These are phyloP conservation scores for Hylia prasina DNA, from an alignment of 2,113 vertebrate species.

Conservation along the genomic window DNA sequence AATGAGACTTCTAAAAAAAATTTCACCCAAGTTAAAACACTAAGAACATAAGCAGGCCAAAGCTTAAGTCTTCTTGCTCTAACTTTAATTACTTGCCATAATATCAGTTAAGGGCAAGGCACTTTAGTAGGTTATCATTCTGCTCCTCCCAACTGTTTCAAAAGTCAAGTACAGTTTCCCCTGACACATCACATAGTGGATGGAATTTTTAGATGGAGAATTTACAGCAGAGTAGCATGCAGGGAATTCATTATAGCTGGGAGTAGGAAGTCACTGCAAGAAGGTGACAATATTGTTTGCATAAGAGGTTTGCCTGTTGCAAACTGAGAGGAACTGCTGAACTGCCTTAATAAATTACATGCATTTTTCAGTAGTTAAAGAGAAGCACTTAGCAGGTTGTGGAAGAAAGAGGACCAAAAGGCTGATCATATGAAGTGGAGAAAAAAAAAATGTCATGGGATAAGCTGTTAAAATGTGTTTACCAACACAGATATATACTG, in stretches of 20 bases:
- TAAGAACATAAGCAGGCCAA: background rate
- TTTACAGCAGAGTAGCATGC: slow-evolving; percentile 6
- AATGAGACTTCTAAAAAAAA: background rate
- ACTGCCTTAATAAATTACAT: background rate
- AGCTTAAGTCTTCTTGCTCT: slow-evolving; percentile 7
- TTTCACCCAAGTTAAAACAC: background rate
- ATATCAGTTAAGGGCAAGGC: slow-evolving; percentile 41
- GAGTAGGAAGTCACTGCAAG: background rate
- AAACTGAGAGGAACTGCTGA: background rate
- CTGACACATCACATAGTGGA: background rate
- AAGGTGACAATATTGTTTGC: background rate
- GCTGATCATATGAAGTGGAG: background rate
- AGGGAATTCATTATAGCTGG: slow-evolving; percentile 17
- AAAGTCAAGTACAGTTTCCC: slow-evolving; percentile 39
- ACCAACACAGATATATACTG: background rate
- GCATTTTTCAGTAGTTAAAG: background rate
- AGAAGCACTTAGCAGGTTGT: background rate
- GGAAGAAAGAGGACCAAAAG: background rate
- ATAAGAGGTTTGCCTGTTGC: background rate
- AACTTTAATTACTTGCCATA: slow-evolving; percentile 44
- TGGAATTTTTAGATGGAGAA: slow-evolving; percentile 15
- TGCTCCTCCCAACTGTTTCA: slow-evolving; percentile 23
- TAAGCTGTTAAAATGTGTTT: background rate
- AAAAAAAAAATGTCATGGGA: background rate
- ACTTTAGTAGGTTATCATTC: slow-evolving; percentile 12